Conservation (phyloP, 2,888 invertebrate species). For the Perizoma flavofasciatum region DNA sequence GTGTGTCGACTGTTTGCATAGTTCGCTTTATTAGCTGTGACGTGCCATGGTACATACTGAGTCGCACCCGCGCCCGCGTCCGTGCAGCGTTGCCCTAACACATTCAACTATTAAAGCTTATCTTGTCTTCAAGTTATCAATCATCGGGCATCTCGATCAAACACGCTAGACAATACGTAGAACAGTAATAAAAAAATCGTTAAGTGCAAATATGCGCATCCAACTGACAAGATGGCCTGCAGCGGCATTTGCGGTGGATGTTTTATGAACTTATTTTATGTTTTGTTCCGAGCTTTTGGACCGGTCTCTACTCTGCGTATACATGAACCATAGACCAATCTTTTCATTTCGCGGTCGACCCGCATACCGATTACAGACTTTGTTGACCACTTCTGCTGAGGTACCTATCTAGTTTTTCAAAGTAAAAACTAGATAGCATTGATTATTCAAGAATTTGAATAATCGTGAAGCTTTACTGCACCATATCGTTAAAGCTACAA, state of each 20-base stretch:
- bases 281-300: conserved; percentile 57
- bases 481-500: conserved; percentile 54
- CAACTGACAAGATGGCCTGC: conserved; percentile 47
- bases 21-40: conserved; percentile 80
- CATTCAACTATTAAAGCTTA: conserved; percentile 7
- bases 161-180: conserved; percentile 26
- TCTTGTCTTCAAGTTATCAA: conserved; percentile 5
- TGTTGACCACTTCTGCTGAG: conserved; percentile 50
- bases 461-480: conserved; percentile 36
- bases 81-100: neutral
- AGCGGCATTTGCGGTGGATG: conserved; percentile 69
- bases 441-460: conserved; percentile 32
- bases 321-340: conserved; percentile 54
- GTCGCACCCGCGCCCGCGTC: neutral
- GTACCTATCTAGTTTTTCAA: too few species aligned
- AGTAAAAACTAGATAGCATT: too few species aligned
- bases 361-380: conserved; percentile 68
- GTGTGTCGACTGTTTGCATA: conserved; percentile 76
- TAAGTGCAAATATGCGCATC: conserved; percentile 42
- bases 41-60: conserved; percentile 47
- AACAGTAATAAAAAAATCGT: conserved; percentile 9
- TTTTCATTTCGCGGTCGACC: conserved; percentile 75
- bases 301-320: conserved; percentile 47
- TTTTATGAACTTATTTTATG: conserved; percentile 80
- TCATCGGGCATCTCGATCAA: conserved; percentile 24